Evolutionary conservation across 1,140 invertebrate species (phyloP).

Genomic region (Frieseomelitta varia): DNA sequence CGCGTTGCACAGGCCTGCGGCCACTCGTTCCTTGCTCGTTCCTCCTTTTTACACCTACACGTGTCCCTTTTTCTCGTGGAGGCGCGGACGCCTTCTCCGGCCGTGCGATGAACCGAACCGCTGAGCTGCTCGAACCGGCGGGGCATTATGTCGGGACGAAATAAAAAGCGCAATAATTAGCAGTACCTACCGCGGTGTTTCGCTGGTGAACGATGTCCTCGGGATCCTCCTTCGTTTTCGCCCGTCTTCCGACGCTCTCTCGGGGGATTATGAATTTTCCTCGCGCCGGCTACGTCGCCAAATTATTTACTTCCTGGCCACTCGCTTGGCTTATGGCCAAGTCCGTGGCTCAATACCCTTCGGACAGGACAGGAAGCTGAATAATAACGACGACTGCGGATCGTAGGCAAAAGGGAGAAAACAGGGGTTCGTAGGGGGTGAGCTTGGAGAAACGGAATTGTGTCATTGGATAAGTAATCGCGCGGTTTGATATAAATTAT

Average conservation of each 20-base stretch:
- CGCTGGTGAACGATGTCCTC: slow-evolving; percentile 47
- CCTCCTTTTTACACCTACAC: slow-evolving; percentile 43
- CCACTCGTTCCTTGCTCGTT: not conserved
- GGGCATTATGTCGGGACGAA: slow-evolving; percentile 57
- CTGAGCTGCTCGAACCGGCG: slow-evolving; percentile 13
- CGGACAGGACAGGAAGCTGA: not conserved
- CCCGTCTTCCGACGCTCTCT: not conserved
- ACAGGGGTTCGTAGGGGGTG: not conserved
- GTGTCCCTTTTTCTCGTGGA: slow-evolving; percentile 28
- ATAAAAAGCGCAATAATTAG: slow-evolving; percentile 66
- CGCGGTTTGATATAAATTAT: slow-evolving; percentile 66
- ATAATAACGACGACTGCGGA: not conserved
- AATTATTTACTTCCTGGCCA: not conserved
- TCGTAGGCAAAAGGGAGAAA: not conserved
- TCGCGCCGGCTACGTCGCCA: no score
- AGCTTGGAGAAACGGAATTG: slow-evolving; percentile 52
- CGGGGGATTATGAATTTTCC: slow-evolving; percentile 33
- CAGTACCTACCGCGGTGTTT: slow-evolving; percentile 62
- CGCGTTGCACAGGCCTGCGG: slow-evolving; percentile 6
- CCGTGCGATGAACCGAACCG: not conserved
- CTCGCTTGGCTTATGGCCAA: no score
- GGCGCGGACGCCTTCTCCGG: not conserved
- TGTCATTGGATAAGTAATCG: slow-evolving; percentile 64
- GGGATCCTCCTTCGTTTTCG: slow-evolving; percentile 38
- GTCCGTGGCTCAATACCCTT: not conserved